Percentiles rank a stretch among this genome's conserved stretches.
phyloP scores from a whole-genome alignment of 2,113 vertebrate species.

The Daphoenositta chrysoptera region DNA sequence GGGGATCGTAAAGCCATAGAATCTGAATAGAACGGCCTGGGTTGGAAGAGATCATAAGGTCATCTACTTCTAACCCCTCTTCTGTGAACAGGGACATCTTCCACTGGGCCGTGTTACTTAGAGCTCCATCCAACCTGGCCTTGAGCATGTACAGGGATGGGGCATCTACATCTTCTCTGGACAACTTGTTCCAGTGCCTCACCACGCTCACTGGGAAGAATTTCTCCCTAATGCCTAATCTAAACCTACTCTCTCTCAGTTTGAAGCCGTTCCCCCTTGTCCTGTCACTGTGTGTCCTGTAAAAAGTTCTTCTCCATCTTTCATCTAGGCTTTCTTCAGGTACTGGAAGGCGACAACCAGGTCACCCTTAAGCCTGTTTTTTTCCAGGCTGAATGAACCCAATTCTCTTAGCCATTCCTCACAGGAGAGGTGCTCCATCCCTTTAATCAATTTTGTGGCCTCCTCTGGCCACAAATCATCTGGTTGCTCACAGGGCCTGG shows the following conservation, averaged over 20 bases:
- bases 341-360: neutral
- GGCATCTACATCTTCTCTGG: neutral
- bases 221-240: neutral
- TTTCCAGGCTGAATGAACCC: neutral
- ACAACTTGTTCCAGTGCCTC: neutral
- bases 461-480: neutral
- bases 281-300: neutral
- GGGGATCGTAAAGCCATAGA: neutral
- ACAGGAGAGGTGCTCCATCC: neutral
- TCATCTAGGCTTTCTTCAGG: neutral
- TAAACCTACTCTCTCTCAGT: neutral
- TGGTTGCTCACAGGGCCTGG: neutral
- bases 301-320: neutral
- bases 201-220: neutral
- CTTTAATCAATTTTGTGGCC: neutral
- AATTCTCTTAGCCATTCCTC: neutral
- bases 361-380: neutral
- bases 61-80: neutral
- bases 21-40: neutral
- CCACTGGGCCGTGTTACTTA: neutral
- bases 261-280: neutral
- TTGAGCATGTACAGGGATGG: neutral
- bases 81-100: neutral
- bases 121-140: neutral
- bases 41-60: neutral